Evolutionary conservation across 2,888 invertebrate genomes (phyloP).

Genomic region (Peribatodes rhomboidaria): DNA sequence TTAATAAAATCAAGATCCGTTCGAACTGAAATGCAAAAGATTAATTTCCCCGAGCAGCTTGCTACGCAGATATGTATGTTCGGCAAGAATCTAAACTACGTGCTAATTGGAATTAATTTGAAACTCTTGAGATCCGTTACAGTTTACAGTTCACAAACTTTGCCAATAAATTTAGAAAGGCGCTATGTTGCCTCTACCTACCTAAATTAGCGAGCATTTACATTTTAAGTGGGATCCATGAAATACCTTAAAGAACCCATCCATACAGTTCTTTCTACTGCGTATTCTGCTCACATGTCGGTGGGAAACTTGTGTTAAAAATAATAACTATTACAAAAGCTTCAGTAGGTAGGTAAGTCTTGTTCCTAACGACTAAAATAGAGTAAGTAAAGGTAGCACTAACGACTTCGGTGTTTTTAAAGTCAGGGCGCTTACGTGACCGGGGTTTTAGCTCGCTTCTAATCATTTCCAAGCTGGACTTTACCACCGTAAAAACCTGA

Average conservation of each 20-base stretch:
- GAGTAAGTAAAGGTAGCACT: slow-evolving; percentile 37
- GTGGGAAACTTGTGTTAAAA: slow-evolving; percentile 20
- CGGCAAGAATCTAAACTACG: slow-evolving; percentile 29
- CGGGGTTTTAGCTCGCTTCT: slow-evolving; percentile 40
- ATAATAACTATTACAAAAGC: slow-evolving; percentile 39
- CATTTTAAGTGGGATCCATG: background rate
- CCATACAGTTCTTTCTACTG: slow-evolving; percentile 3
- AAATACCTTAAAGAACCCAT: slow-evolving; percentile 4
- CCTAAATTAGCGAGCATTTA: slow-evolving; percentile 10
- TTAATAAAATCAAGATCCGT: slow-evolving; percentile 4
- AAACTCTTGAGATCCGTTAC: slow-evolving; percentile 30
- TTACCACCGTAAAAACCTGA: slow-evolving; percentile 43
- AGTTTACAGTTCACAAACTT: slow-evolving; percentile 30
- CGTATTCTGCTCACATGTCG: slow-evolving; percentile 18
- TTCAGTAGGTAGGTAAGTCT: slow-evolving; percentile 34
- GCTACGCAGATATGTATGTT: slow-evolving; percentile 24
- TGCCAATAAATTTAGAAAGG: slow-evolving; percentile 26
- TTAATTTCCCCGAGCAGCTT: slow-evolving; percentile 24
- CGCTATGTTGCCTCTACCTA: slow-evolving; percentile 7
- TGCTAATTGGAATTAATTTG: slow-evolving; percentile 35
- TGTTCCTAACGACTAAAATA: slow-evolving; percentile 26
- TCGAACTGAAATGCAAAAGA: slow-evolving; percentile 19
- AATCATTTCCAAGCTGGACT: slow-evolving; percentile 41
- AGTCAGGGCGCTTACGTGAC: slow-evolving; percentile 48
- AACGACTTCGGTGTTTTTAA: slow-evolving; percentile 46